phyloP scores from a whole-genome alignment of 2,797 vertebrate species.

The Miichthys miiuy region DNA sequence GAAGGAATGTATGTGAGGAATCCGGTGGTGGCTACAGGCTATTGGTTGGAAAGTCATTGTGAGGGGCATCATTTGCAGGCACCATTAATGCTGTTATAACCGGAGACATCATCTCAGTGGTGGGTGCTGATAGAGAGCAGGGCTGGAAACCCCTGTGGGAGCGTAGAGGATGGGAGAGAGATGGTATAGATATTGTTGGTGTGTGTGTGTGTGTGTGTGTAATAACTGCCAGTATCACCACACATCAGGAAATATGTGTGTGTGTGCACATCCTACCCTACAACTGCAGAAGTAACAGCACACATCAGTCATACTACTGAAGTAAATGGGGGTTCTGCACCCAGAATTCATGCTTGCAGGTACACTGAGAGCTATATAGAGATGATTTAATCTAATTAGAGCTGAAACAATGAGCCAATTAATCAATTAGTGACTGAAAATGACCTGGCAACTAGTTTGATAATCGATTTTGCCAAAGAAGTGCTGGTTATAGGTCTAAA shows the following conservation, averaged over 20 bases:
- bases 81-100: constrained; percentile 20
- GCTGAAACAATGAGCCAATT: background rate
- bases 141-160: constrained; percentile 32
- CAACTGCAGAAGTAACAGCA: constrained; percentile 1
- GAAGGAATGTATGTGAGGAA: constrained; percentile 46
- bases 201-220: constrained; percentile 4
- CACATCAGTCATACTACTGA: no score
- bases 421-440: background rate
- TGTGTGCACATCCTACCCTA: background rate
- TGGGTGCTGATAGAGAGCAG: constrained; percentile 33
- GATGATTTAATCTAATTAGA: background rate
- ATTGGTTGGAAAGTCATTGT: constrained; percentile 18
- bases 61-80: constrained; percentile 25
- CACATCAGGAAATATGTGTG: constrained; percentile 36
- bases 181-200: constrained; percentile 20
- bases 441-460: background rate
- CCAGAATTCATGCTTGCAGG: background rate
- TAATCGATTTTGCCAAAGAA: background rate
- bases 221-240: constrained; percentile 8
- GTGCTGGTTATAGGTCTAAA: background rate
- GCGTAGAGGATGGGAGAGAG: constrained; percentile 25
- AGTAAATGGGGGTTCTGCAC: background rate
- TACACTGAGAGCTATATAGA: background rate
- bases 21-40: constrained; percentile 19
- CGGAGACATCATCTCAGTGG: constrained; percentile 18